Evolutionary conservation across 2,888 invertebrate species (phyloP).

Genomic region (Therioaphis trifolii): DNA sequence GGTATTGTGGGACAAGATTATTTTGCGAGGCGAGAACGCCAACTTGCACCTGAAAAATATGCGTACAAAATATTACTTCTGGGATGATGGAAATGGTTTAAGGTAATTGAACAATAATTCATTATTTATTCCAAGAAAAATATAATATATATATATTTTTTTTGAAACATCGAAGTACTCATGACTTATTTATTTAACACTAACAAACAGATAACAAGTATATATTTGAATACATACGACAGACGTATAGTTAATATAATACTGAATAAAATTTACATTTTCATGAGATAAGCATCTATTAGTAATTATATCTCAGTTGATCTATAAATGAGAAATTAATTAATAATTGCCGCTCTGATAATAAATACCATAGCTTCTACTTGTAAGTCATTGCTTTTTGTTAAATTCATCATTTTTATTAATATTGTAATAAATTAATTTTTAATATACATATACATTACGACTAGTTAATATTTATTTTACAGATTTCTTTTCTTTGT

Average conservation of each 20-base stretch:
- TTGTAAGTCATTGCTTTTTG: neutral
- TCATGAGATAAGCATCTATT: neutral
- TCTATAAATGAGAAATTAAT: neutral
- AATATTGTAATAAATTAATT: neutral
- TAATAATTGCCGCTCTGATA: neutral
- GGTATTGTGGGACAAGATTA: slow-evolving; percentile 98
- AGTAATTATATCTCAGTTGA: neutral
- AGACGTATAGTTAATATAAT: neutral
- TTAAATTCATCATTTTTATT: slow-evolving; percentile 13
- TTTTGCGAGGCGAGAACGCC: slow-evolving; percentile 93
- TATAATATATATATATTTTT: slow-evolving; percentile 15
- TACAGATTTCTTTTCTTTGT: slow-evolving; percentile 4
- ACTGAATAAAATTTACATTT: neutral
- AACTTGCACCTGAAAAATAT: slow-evolving; percentile 90
- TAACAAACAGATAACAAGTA: slow-evolving; percentile 37
- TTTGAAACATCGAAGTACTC: slow-evolving; percentile 42
- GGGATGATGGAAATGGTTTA: slow-evolving; percentile 98
- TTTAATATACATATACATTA: slow-evolving; percentile 22
- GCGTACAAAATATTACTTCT: slow-evolving; percentile 98
- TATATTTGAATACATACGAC: neutral
- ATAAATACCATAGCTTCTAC: neutral
- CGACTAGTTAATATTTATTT: neutral
- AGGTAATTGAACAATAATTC: slow-evolving; percentile 76
- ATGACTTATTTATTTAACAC: slow-evolving; percentile 14
- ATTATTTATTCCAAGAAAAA: neutral